Conservation (phyloP, 1,140 invertebrate genomes). For the Heliothis subflexa region DNA sequence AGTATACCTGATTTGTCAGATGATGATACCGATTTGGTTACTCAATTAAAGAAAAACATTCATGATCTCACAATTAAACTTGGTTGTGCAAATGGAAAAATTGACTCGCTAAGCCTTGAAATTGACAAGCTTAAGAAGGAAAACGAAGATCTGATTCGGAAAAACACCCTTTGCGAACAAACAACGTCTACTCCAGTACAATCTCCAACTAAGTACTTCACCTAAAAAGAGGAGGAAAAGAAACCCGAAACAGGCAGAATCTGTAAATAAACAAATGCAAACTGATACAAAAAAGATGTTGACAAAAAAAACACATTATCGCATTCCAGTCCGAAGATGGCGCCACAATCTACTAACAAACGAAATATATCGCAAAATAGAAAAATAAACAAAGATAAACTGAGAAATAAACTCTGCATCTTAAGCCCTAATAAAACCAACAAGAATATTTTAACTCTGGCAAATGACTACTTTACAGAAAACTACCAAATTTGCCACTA, state of each 20-base stretch:
- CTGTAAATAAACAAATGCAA: not conserved
- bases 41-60: not conserved
- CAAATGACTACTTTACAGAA: not conserved
- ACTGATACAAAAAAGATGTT: not conserved
- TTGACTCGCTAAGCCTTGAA: not conserved
- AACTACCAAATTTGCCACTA: no score
- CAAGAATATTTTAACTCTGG: not conserved
- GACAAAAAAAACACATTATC: no score
- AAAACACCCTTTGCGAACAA: not conserved
- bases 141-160: not conserved
- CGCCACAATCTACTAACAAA: no score
- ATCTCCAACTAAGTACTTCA: no score
- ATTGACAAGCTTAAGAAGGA: not conserved
- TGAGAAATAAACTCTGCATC: not conserved
- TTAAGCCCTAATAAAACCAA: not conserved
- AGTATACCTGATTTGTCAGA: slow-evolving; percentile 2
- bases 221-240: not conserved
- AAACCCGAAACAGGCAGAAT: not conserved
- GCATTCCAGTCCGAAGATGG: no score
- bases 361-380: no score
- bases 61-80: not conserved
- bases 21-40: slow-evolving; percentile 1
- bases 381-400: no score
- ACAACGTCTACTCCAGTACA: not conserved
- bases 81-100: not conserved